phyloP scores from a whole-genome alignment of 2,888 invertebrate genomes.

The Spialia ferax region DNA sequence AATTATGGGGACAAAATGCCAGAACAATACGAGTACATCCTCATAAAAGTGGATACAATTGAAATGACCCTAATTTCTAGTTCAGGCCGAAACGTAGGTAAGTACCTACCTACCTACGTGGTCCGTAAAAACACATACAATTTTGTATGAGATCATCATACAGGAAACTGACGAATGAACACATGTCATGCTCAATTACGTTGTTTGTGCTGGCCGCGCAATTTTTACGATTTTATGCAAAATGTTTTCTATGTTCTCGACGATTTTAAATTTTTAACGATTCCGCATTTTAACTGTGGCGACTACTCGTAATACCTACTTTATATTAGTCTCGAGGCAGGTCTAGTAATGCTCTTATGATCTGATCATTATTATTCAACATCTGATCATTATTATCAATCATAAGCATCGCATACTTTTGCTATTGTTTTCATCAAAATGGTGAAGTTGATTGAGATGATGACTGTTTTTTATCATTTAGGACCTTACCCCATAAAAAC shows the following conservation, averaged over 20 bases:
- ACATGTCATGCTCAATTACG: conserved; percentile 8
- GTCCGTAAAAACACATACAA: conserved; percentile 59
- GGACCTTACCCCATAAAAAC: no score
- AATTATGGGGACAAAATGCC: no score
- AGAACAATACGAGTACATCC: conserved; percentile 43
- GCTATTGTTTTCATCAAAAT: no score
- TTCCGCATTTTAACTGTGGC: background rate
- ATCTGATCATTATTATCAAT: no score
- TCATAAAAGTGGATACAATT: conserved; percentile 49
- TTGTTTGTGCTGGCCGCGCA: background rate
- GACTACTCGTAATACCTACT: no score
- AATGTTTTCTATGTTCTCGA: conserved; percentile 1
- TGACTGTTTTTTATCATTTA: no score
- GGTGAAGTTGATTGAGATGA: no score
- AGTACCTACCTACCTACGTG: conserved; percentile 40
- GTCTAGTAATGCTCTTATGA: background rate
- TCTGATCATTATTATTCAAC: no score
- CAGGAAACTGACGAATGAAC: conserved; percentile 56
- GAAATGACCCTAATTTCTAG: conserved; percentile 56
- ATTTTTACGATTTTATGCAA: conserved; percentile 8
- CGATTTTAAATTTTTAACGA: conserved; percentile 6
- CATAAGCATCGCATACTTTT: no score
- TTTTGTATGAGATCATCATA: conserved; percentile 66
- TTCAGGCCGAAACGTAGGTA: conserved; percentile 44
- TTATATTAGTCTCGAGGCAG: background rate